phyloP scores from a whole-genome alignment of 2,888 invertebrate species.

The Seira ritae region DNA sequence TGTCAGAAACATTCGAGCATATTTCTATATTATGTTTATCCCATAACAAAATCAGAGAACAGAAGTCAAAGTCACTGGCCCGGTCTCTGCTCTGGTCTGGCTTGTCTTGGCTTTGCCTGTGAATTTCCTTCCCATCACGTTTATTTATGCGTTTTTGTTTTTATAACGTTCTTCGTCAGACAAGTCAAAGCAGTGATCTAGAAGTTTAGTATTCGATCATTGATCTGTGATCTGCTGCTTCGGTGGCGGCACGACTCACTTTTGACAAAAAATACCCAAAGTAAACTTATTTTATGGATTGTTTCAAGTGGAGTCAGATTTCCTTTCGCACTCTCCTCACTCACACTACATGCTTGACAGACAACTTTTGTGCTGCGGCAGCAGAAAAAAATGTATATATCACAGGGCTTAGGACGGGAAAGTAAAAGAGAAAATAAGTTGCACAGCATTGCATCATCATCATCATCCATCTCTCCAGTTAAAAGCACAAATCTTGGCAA shows the following conservation, averaged over 20 bases:
- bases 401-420: background rate
- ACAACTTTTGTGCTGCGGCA: slow-evolving; percentile 38
- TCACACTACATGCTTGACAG: slow-evolving; percentile 26
- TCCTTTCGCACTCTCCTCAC: slow-evolving; percentile 36
- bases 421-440: slow-evolving; percentile 23
- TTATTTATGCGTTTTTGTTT: slow-evolving; percentile 22
- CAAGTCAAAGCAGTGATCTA: slow-evolving; percentile 25
- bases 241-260: slow-evolving; percentile 60
- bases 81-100: background rate
- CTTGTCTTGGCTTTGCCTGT: too few relatives aligned
- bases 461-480: background rate
- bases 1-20: too few relatives aligned
- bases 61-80: background rate
- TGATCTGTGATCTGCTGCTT: slow-evolving; percentile 62
- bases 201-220: slow-evolving; percentile 45
- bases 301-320: slow-evolving; percentile 70
- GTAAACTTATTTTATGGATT: slow-evolving; percentile 71
- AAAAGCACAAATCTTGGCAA: too few relatives aligned
- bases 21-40: too few relatives aligned
- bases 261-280: slow-evolving; percentile 62
- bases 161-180: slow-evolving; percentile 27
- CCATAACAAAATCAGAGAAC: background rate
- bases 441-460: slow-evolving; percentile 20
- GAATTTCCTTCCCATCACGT: background rate
- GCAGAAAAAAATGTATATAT: slow-evolving; percentile 8